A percentile compares a stretch with the other conserved stretches of the same genome.
Evolutionary conservation across 2,888 invertebrate genomes (phyloP).

Genomic region (Caenorhabditis sp.): DNA sequence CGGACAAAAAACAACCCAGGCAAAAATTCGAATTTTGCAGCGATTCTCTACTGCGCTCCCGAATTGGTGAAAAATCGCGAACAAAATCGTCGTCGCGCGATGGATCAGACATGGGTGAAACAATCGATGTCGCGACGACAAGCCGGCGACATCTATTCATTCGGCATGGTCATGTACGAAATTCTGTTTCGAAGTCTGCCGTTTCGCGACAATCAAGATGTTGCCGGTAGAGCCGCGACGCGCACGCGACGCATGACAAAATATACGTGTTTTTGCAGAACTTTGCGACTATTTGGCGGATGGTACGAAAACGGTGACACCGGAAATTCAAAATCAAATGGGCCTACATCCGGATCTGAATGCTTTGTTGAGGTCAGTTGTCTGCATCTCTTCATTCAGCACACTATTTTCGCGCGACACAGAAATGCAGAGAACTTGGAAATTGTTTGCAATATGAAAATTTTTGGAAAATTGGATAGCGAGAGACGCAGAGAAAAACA

Average conservation of each 20-base stretch:
- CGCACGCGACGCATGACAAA: background rate
- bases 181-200: slow-evolving; percentile 57
- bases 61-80: slow-evolving; percentile 62
- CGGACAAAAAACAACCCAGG: no score
- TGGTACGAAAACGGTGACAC: slow-evolving; percentile 55
- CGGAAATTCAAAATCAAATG: slow-evolving; percentile 64
- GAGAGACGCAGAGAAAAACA: no score
- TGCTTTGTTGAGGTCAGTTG: slow-evolving; percentile 34
- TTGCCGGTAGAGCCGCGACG: no score
- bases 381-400: slow-evolving; percentile 26
- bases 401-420: no score
- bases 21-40: slow-evolving; percentile 2
- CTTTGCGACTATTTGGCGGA: slow-evolving; percentile 56
- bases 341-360: slow-evolving; percentile 64
- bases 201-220: slow-evolving; percentile 51
- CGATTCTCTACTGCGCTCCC: slow-evolving; percentile 58
- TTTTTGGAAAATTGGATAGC: no score
- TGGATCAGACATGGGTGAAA: slow-evolving; percentile 64
- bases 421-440: no score
- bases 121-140: slow-evolving; percentile 57
- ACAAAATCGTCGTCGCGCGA: slow-evolving; percentile 53
- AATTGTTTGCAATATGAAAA: no score
- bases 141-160: slow-evolving; percentile 66
- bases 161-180: slow-evolving; percentile 69
- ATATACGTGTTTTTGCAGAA: slow-evolving; percentile 43